Evolutionary conservation across 37 sponge, comb jelly and placozoan species (phyloP), one percentile per base, ranked within the genome.

Genomic region (Amphimedon queenslandica): DNA sequence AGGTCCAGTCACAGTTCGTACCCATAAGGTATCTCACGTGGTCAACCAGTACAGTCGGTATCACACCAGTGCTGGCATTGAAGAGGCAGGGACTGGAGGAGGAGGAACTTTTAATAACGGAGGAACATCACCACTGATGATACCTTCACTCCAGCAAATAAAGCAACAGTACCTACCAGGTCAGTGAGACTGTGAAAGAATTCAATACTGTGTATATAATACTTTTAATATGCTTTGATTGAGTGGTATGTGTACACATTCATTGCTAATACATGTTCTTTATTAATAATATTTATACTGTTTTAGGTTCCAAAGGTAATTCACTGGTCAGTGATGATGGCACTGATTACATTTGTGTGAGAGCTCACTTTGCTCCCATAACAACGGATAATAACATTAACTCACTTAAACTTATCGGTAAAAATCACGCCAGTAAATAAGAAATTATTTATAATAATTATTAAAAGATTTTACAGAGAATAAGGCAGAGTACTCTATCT

Each of bases 61-160:
- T 73, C 98, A 94, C 67, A 97, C 94, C 73, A 94, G 83, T 47
- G 98, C 98, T n/a, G 98, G 98, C 27, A 87, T 95, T 63, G n/a
- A n/a, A n/a, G n/a, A n/a, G n/a, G n/a, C n/a, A n/a, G n/a, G n/a
- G 36, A 36, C 3, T 55, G 5, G 28, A 68, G 43, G 36, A 65
- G 57, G 13, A 72, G 77, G 84, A 64, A 35, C 57, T 77, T 72
- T 72, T 32, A 40, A 32, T 40, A 71, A 66, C 43, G 72, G 78
- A 42, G 58, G 65, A 4, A 66, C 77, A 29, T 40, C 43, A 1
- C 85, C 85, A 1, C n/a, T 84, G 41, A 41, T 5, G 6, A 55
- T 90, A 4, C 21, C 0, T n/a, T 77, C 85, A 3, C 69, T 84
- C 47, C 63, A 63, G 28, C 90, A 84, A 69, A 80, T 90, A 31